Percentiles rank a stretch among this genome's conserved stretches.
These are phyloP conservation scores for Anomalospiza imberbis DNA, from an alignment of 2,797 vertebrate genomes.

Conservation along the genomic window DNA sequence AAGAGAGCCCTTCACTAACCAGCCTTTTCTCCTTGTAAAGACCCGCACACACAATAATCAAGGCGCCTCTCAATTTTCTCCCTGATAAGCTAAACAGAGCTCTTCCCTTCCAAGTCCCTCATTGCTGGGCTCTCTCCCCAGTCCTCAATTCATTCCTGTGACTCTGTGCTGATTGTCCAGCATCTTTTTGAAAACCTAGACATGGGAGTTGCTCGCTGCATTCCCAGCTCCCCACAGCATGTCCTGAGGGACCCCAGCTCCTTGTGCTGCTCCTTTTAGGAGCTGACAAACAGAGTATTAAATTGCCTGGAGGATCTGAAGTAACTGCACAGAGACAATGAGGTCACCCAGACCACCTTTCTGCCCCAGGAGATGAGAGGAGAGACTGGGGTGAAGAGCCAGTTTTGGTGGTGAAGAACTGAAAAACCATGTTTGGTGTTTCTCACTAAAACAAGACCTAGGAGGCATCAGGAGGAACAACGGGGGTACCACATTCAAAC, in stretches of 20 bases:
- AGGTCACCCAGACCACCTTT: background rate
- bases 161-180: background rate
- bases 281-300: background rate
- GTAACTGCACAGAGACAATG: background rate
- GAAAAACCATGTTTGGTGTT: background rate
- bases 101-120: conserved; percentile 29
- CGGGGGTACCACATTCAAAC: rapidly evolving
- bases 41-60: conserved; percentile 13
- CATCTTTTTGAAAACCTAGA: background rate
- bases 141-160: background rate
- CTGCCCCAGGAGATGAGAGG: background rate
- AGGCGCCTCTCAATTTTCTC: conserved; percentile 14
- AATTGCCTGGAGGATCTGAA: background rate
- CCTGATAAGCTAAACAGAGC: conserved; percentile 12
- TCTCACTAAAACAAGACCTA: background rate
- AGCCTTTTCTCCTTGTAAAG: conserved; percentile 48
- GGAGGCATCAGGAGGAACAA: rapidly evolving
- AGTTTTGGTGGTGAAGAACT: background rate
- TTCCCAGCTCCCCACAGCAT: rapidly evolving
- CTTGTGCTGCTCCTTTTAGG: background rate
- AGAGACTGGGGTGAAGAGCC: background rate
- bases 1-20: conserved; percentile 14
- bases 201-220: rapidly evolving
- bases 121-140: background rate
- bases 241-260: background rate